A percentile compares a stretch with the other conserved stretches of the same genome.
Evolutionary conservation across 2,113 vertebrate species (phyloP).

Genomic region (Leucopternis melanops): DNA sequence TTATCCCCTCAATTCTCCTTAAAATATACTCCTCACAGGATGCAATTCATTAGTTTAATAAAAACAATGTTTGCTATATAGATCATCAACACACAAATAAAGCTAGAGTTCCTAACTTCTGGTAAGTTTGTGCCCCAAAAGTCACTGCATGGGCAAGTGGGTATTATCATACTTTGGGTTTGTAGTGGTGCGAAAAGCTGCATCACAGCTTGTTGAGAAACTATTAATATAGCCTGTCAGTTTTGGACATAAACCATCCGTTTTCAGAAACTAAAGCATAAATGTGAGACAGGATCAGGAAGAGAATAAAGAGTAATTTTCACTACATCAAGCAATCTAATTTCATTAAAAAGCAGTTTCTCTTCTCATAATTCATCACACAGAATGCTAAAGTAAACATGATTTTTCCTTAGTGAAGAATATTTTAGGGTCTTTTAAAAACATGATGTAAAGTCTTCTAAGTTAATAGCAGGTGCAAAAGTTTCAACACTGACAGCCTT

Average conservation of each 20-base stretch:
- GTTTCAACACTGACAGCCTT: not conserved
- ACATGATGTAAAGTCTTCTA: not conserved
- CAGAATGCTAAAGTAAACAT: not conserved
- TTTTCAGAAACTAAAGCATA: not conserved
- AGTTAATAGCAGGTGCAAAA: not conserved
- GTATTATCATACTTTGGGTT: not conserved
- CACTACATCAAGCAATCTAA: not conserved
- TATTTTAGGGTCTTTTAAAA: not conserved
- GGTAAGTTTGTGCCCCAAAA: not conserved
- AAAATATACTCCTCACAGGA: not conserved
- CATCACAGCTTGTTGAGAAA: not conserved
- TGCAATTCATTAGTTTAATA: not conserved
- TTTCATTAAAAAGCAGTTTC: constrained; percentile 32
- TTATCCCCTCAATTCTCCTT: not conserved
- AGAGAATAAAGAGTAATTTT: constrained; percentile 14
- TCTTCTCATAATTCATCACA: not conserved
- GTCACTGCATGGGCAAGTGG: not conserved
- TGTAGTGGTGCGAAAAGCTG: not conserved
- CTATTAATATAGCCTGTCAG: not conserved
- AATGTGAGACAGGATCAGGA: not conserved
- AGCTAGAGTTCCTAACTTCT: not conserved
- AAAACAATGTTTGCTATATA: not conserved
- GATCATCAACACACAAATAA: not conserved
- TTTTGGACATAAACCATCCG: not conserved
- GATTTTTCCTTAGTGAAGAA: not conserved